Evolutionary conservation across 2,113 vertebrate species (phyloP), one percentile per base, ranked within the genome.

Genomic region (Quiscalus mexicanus): DNA sequence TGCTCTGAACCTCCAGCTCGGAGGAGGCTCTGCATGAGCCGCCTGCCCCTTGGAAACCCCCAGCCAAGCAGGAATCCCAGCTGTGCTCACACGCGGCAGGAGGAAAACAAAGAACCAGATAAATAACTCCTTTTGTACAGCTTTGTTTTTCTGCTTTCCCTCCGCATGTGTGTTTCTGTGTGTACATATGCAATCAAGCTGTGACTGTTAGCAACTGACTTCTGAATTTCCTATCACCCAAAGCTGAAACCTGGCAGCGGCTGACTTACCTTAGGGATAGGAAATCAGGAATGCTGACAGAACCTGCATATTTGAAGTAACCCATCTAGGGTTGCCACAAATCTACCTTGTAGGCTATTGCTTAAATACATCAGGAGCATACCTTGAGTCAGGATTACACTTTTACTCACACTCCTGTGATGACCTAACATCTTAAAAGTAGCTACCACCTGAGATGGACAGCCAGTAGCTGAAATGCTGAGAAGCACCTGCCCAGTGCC

Each of bases 111-210:
- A 85, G 85, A 53, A 64, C 0, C 9, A 92, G 47, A 95, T 74
- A 93, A 94, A 93, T 12, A 83, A 81, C 47, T 80, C 20, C 85
- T 93, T 90, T 73, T 63, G 67, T 50, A 91, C 62, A 49, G 84
- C 55, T 84, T 44, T 71, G 74, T 85, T 95, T 88, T 59, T 31
- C 81, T 79, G 62, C 75, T 67, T 67, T 73, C 82, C 53, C 84
- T 50, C 87, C 52, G 84, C 27, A 7, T 87, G 87, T 49, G 74
- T 69, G 52, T 73, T 60, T 87, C 59, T 85, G 27, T 74, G 70
- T 65, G 67, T 87, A 87, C 59, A 59, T 14, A 64, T 1, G 33
- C 47, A 15, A 59, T 8, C 73, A 81, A 68, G 71, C 56, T 86
- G 62, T 55, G 76, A 37, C 49, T 84, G n/a, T 64, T 58, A 64